These are phyloP conservation scores for Gambusia yucatana DNA, from an alignment of 2,797 vertebrate species.

Conservation along the genomic window DNA sequence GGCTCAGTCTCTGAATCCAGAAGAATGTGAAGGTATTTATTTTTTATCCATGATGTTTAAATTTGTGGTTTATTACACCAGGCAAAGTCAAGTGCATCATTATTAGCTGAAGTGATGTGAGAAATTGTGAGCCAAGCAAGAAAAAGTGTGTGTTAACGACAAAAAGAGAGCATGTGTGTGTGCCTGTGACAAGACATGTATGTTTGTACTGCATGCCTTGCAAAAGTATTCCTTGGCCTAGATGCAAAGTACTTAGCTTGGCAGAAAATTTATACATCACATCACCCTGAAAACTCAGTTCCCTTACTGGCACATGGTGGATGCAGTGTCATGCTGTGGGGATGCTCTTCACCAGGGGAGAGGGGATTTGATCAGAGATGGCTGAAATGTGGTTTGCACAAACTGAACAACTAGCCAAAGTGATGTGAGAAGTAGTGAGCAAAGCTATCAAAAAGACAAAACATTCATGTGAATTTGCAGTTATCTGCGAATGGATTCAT, in stretches of 20 bases:
- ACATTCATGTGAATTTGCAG: background rate
- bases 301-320: background rate
- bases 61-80: slow-evolving; percentile 17
- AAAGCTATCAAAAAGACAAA: background rate
- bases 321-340: background rate
- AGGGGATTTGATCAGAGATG: background rate
- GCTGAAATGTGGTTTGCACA: background rate
- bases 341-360: background rate
- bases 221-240: background rate
- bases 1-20: slow-evolving; percentile 32
- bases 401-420: background rate
- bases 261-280: background rate
- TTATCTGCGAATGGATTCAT: background rate
- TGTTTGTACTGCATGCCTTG: background rate
- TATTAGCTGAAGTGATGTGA: slow-evolving; percentile 14
- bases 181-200: slow-evolving; percentile 1
- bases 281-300: background rate
- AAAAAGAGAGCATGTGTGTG: background rate
- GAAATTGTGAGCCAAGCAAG: slow-evolving; percentile 31
- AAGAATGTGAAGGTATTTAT: slow-evolving; percentile 28
- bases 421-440: background rate
- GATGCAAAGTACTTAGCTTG: background rate
- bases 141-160: slow-evolving; percentile 18
- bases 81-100: slow-evolving; percentile 16
- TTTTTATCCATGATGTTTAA: slow-evolving; percentile 35